phyloP scores from a whole-genome alignment of 2,113 vertebrate species.

The Notarius lentiginosus region DNA sequence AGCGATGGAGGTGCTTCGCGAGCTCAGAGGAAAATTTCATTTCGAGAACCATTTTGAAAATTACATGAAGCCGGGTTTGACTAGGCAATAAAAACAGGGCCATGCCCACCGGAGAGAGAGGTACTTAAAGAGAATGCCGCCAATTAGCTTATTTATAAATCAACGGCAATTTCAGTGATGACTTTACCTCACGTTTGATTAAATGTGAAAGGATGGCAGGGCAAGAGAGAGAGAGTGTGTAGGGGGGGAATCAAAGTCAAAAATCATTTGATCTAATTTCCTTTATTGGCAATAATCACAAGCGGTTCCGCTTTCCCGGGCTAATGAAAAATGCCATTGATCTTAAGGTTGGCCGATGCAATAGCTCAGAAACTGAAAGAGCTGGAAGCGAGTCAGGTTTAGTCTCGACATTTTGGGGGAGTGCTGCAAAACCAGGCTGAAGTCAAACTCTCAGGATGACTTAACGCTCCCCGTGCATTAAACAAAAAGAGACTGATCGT shows the following conservation, averaged over 20 bases:
- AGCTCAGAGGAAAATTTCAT: slow-evolving; percentile 78
- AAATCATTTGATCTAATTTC: slow-evolving; percentile 79
- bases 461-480: slow-evolving; percentile 33
- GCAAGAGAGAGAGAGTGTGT: slow-evolving; percentile 35
- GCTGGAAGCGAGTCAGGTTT: slow-evolving; percentile 28
- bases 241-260: slow-evolving; percentile 78
- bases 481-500: slow-evolving; percentile 29
- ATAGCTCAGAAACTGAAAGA: slow-evolving; percentile 69
- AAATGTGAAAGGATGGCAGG: slow-evolving; percentile 70
- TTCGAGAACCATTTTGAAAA: slow-evolving; percentile 92
- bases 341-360: slow-evolving; percentile 52
- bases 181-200: slow-evolving; percentile 89
- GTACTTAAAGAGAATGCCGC: slow-evolving; percentile 89
- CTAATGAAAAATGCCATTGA: slow-evolving; percentile 66
- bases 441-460: slow-evolving; percentile 18
- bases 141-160: slow-evolving; percentile 98
- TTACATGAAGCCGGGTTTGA: slow-evolving; percentile 87
- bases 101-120: slow-evolving; percentile 72
- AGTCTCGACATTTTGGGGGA: slow-evolving; percentile 27
- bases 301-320: slow-evolving; percentile 55
- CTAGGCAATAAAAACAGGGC: slow-evolving; percentile 83
- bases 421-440: slow-evolving; percentile 5
- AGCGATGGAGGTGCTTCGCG: slow-evolving; percentile 77
- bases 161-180: slow-evolving; percentile 90
- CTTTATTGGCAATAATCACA: slow-evolving; percentile 81